Evolutionary conservation across 53 echinoderm and acorn worm species (phyloP).

Genomic region (Holothuria leucospilota): DNA sequence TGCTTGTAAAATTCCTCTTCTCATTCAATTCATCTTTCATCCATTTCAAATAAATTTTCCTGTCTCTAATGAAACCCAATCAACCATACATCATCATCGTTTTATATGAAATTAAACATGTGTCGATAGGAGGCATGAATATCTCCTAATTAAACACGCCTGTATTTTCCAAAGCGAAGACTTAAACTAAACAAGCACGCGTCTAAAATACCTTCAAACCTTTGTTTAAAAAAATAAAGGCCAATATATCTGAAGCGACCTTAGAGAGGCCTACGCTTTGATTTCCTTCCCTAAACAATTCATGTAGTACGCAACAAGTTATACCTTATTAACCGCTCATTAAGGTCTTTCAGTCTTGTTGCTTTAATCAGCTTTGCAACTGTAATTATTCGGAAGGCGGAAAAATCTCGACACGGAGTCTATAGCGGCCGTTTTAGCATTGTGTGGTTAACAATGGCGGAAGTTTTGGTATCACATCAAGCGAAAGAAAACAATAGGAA

Average conservation of each 20-base stretch:
- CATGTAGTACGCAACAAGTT: constrained; percentile 26
- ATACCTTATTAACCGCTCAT: constrained; percentile 18
- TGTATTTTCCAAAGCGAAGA: not conserved
- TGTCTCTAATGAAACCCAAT: too few species aligned
- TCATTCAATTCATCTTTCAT: too few species aligned
- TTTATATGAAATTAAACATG: too few species aligned
- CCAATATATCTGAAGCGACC: constrained; percentile 6
- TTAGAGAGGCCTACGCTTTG: not conserved
- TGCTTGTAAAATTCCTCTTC: too few species aligned
- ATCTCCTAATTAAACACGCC: constrained; percentile 23
- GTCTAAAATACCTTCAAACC: constrained; percentile 26
- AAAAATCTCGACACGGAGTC: not conserved
- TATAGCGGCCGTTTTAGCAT: not conserved
- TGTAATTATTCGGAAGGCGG: constrained; percentile 19
- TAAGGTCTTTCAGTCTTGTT: not conserved
- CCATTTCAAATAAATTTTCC: too few species aligned
- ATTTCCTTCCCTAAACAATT: constrained; percentile 32
- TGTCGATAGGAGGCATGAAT: not conserved
- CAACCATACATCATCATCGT: too few species aligned
- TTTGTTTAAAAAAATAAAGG: not conserved
- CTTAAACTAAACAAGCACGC: not conserved
- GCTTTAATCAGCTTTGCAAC: constrained; percentile 8
- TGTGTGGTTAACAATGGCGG: not conserved
- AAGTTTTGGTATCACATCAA: not conserved
- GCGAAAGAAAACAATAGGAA: constrained; percentile 10